Evolutionary conservation across 2,113 vertebrate species (phyloP).

Genomic region (Columbina picui): DNA sequence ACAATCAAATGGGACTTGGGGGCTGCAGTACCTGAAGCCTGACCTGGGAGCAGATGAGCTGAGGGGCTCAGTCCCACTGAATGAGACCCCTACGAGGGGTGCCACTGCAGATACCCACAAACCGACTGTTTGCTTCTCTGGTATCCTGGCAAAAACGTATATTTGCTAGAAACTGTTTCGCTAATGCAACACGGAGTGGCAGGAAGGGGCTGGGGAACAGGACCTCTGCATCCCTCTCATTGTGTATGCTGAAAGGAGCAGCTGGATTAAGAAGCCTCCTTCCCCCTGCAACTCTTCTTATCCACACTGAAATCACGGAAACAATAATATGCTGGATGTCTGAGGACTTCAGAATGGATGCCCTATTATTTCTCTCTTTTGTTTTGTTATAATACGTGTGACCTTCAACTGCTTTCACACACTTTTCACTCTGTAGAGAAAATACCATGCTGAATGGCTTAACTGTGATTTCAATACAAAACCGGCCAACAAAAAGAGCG

Average conservation of each 20-base stretch:
- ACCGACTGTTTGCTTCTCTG: not conserved
- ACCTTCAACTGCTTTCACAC: constrained; percentile 68
- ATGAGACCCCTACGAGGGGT: not conserved
- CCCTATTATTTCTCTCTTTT: constrained; percentile 63
- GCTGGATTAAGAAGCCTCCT: constrained; percentile 50
- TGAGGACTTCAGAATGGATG: constrained; percentile 57
- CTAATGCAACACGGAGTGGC: not conserved
- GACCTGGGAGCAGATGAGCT: not conserved
- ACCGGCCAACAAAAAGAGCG: constrained; percentile 34
- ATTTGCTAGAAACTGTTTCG: not conserved
- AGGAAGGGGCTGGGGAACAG: not conserved
- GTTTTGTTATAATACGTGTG: constrained; percentile 64
- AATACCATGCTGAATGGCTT: constrained; percentile 53
- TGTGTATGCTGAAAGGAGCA: constrained; percentile 45
- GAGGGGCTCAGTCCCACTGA: not conserved
- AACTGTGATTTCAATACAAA: constrained; percentile 60
- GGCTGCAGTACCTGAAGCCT: not conserved
- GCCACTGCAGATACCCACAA: not conserved
- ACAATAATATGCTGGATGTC: constrained; percentile 37
- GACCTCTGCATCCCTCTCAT: not conserved
- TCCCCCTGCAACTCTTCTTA: constrained; percentile 28
- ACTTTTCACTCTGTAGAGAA: constrained; percentile 52
- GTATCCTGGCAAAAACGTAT: not conserved
- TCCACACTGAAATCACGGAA: constrained; percentile 15
- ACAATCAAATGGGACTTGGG: not conserved